Conservation (phyloP, 2,888 invertebrate species). For the Anarsia innoxiella region DNA sequence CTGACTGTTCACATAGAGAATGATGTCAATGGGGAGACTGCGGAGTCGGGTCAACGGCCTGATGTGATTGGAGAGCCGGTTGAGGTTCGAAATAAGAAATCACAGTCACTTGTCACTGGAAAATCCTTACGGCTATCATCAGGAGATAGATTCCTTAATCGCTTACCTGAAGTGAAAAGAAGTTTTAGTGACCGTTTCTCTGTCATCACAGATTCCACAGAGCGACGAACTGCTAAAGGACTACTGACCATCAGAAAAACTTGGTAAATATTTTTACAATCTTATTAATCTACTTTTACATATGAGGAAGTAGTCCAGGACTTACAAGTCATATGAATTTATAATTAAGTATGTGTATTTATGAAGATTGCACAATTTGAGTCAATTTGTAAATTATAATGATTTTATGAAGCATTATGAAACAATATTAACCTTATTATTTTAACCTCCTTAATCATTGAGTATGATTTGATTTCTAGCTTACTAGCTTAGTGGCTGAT, state of each 20-base stretch:
- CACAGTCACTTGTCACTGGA: slow-evolving; percentile 35
- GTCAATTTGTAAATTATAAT: no score
- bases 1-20: slow-evolving; percentile 16
- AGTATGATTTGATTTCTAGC: no score
- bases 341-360: no score
- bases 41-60: slow-evolving; percentile 4
- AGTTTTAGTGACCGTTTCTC: slow-evolving; percentile 68
- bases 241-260: slow-evolving; percentile 66
- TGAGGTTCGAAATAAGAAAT: slow-evolving; percentile 36
- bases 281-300: background rate
- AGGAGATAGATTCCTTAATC: slow-evolving; percentile 31
- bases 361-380: background rate
- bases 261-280: slow-evolving; percentile 55
- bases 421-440: no score
- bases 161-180: slow-evolving; percentile 56
- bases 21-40: slow-evolving; percentile 27
- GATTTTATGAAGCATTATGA: no score
- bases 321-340: no score
- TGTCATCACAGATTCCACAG: slow-evolving; percentile 49
- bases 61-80: slow-evolving; percentile 25
- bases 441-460: no score
- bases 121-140: slow-evolving; percentile 53
- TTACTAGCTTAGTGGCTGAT: no score
- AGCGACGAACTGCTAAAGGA: slow-evolving; percentile 45
- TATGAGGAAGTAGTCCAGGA: no score